These are phyloP conservation scores for Leucophenga varia DNA, from an alignment of 1,140 invertebrate genomes.

Conservation along the genomic window DNA sequence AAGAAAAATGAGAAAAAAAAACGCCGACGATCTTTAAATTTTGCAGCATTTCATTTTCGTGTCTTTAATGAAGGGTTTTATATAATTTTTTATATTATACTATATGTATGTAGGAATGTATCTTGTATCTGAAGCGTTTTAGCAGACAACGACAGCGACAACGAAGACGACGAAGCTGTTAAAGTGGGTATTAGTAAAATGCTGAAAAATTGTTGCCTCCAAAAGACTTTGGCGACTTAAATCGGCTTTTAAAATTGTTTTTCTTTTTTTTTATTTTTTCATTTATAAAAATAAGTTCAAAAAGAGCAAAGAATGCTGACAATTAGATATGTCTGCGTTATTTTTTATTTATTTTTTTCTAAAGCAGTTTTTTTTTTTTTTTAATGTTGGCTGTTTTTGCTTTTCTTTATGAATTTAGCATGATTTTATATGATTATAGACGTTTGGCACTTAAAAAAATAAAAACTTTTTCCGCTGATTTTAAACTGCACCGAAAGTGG, in stretches of 20 bases:
- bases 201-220: conserved; percentile 53
- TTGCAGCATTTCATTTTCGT: conserved; percentile 23
- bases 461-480: too few relatives aligned
- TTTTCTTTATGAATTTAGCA: conserved; percentile 31
- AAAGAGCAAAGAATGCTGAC: conserved; percentile 19
- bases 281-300: conserved; percentile 16
- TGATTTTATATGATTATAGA: too few relatives aligned
- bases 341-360: too few relatives aligned
- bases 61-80: conserved; percentile 45
- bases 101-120: too few relatives aligned
- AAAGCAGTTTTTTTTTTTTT: too few relatives aligned
- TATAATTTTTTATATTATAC: too few relatives aligned
- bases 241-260: conserved; percentile 27
- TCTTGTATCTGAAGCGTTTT: too few relatives aligned
- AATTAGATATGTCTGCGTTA: conserved; percentile 55
- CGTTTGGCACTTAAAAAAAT: too few relatives aligned
- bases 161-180: not conserved
- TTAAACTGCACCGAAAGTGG: too few relatives aligned
- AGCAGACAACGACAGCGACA: not conserved
- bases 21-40: not conserved
- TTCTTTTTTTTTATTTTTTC: too few relatives aligned
- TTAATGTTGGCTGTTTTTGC: conserved; percentile 39
- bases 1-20: too few relatives aligned
- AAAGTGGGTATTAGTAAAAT: conserved; percentile 48
- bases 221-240: conserved; percentile 16